Conservation (phyloP, 2,797 vertebrate species). For the Anguilla pacifica region DNA sequence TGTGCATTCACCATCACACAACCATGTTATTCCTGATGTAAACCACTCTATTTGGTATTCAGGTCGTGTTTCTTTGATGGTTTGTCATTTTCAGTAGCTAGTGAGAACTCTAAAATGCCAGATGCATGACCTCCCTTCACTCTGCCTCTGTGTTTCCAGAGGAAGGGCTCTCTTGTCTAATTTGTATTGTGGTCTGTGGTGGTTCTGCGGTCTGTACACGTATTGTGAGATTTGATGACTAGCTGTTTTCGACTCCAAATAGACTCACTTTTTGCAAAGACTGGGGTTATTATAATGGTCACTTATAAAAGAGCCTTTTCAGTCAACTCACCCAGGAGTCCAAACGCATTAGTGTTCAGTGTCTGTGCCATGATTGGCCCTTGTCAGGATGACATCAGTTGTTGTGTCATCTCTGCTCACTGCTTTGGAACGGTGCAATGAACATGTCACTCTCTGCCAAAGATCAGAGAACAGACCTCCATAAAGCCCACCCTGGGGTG, state of each 20-base stretch:
- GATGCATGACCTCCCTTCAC: background rate
- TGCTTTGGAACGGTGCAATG: conserved; percentile 27
- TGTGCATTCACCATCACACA: no score
- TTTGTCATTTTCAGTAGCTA: background rate
- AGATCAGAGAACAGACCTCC: conserved; percentile 25
- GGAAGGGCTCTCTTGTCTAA: background rate
- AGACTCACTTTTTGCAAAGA: conserved; percentile 13
- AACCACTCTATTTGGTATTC: background rate
- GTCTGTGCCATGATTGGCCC: conserved; percentile 14
- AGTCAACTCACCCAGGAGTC: conserved; percentile 20
- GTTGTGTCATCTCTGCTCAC: conserved; percentile 29
- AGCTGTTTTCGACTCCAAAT: conserved; percentile 3
- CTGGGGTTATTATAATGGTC: conserved; percentile 29
- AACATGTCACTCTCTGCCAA: conserved; percentile 32
- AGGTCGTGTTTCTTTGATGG: background rate
- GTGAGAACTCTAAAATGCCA: background rate
- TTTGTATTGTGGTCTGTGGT: background rate
- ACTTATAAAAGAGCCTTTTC: conserved; percentile 25
- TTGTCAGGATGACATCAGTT: conserved; percentile 17
- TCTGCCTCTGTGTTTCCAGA: background rate
- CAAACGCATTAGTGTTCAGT: conserved; percentile 18
- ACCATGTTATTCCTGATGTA: no score
- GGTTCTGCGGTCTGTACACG: background rate
- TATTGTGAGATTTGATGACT: conserved; percentile 9
- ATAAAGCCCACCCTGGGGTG: conserved; percentile 27